phyloP scores from a whole-genome alignment of 1,140 invertebrate species.

The Cataglyphis hispanica region DNA sequence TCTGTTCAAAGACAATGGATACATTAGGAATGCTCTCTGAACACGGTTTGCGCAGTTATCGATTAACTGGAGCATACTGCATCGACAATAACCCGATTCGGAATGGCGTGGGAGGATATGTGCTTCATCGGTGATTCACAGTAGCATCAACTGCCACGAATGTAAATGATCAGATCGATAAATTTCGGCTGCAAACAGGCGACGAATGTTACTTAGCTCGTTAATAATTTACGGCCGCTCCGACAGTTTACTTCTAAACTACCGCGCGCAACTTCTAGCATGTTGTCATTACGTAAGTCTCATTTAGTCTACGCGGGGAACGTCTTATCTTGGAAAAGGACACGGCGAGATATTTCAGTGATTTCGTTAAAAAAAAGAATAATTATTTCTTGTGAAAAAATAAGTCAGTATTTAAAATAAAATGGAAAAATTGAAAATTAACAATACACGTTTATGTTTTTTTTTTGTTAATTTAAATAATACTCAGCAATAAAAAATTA shows the following conservation, averaged over 20 bases:
- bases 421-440: no score
- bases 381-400: no score
- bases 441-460: no score
- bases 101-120: conserved; percentile 65
- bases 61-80: conserved; percentile 76
- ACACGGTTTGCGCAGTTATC: conserved; percentile 76
- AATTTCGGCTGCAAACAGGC: conserved; percentile 58
- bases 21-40: conserved; percentile 80
- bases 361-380: no score
- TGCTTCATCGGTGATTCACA: conserved; percentile 73
- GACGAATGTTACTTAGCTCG: conserved; percentile 21
- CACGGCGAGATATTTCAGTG: background rate
- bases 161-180: conserved; percentile 68
- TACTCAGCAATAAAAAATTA: no score
- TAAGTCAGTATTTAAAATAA: no score
- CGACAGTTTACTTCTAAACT: conserved; percentile 18
- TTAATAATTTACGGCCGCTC: conserved; percentile 15
- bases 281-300: background rate
- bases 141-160: conserved; percentile 59
- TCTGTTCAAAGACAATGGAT: conserved; percentile 78
- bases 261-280: background rate
- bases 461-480: no score
- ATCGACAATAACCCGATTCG: conserved; percentile 70
- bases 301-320: background rate
- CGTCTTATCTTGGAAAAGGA: background rate